phyloP scores from a whole-genome alignment of 2,797 vertebrate species.

The Neosilurus hyrtlii region DNA sequence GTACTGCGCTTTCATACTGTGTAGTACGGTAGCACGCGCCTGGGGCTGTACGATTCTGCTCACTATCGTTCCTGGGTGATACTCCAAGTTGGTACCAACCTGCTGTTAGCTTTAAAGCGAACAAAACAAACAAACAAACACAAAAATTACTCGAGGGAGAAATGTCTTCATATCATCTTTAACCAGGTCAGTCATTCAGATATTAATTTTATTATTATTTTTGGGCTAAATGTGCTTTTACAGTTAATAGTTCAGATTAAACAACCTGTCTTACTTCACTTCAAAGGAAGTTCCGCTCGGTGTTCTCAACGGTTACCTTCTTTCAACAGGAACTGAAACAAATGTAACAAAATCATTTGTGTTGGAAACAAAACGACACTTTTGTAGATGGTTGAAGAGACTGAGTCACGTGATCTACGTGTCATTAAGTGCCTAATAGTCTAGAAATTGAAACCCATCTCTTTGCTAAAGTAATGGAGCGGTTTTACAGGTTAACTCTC shows the following conservation, averaged over 20 bases:
- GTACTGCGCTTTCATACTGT: neutral
- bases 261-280: slow-evolving; percentile 1
- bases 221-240: slow-evolving; percentile 1
- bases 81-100: slow-evolving; percentile 19
- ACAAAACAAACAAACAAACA: too few relatives aligned
- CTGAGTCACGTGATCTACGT: neutral
- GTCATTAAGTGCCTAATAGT: neutral
- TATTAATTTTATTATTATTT: neutral
- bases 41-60: neutral
- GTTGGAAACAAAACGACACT: neutral
- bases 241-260: neutral
- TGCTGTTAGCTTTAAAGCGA: neutral
- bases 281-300: slow-evolving; percentile 39
- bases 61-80: slow-evolving; percentile 1
- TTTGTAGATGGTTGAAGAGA: neutral
- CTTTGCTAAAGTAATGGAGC: neutral
- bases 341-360: neutral
- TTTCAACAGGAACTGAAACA: neutral
- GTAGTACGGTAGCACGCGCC: slow-evolving; percentile 4
- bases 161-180: neutral
- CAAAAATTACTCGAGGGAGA: neutral
- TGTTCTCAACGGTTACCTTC: too few relatives aligned
- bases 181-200: slow-evolving; percentile 25
- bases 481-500: too few relatives aligned
- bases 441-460: neutral